Evolutionary conservation across 2,888 invertebrate genomes (phyloP).

Genomic region (Latrodectus hesperus): DNA sequence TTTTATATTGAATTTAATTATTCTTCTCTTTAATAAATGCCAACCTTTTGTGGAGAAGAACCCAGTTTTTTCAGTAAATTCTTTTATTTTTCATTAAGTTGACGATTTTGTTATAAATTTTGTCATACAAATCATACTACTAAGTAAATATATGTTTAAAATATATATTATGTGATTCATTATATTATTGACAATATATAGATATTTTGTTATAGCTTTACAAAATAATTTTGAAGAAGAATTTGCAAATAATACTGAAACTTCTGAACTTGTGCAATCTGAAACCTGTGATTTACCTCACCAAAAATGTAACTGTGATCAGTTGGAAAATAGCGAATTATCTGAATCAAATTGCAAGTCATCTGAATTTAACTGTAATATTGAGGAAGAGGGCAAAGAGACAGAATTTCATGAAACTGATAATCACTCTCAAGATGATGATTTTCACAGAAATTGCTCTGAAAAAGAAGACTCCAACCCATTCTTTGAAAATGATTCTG

Average conservation of each 20-base stretch:
- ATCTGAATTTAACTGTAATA: not conserved
- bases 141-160: no score
- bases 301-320: not conserved
- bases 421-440: not conserved
- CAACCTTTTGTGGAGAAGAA: no score
- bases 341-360: not conserved
- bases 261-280: not conserved
- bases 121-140: no score
- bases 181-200: no score
- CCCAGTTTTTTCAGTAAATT: no score
- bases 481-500: slow-evolving; percentile 8
- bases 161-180: no score
- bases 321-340: not conserved
- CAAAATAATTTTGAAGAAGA: no score
- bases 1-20: no score
- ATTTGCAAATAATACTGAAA: not conserved
- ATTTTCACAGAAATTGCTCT: not conserved
- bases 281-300: not conserved
- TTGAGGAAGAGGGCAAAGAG: not conserved
- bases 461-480: slow-evolving; percentile 1
- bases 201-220: no score
- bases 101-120: no score
- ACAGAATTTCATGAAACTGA: not conserved
- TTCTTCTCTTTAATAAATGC: no score
- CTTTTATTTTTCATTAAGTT: no score